These are phyloP conservation scores for Brachycybe producta DNA, from an alignment of 2,888 invertebrate genomes.

Conservation along the genomic window DNA sequence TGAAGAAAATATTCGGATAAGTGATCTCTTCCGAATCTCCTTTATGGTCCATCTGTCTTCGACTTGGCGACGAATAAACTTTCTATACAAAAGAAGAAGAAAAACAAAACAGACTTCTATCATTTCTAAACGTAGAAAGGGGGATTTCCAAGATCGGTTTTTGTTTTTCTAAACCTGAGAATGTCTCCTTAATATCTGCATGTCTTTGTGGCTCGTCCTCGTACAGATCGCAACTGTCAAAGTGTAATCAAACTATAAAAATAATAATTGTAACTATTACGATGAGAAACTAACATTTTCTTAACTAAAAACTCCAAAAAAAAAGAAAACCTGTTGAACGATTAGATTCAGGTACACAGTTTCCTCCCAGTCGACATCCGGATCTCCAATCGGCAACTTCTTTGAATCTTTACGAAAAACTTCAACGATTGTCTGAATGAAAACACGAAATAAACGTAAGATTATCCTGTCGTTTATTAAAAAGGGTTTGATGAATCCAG, in stretches of 20 bases:
- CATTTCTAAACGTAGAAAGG: background rate
- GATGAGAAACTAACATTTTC: background rate
- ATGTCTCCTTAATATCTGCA: slow-evolving; percentile 85
- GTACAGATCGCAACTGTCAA: slow-evolving; percentile 95
- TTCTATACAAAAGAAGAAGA: slow-evolving; percentile 37
- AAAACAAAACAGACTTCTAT: slow-evolving; percentile 2
- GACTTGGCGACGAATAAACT: slow-evolving; percentile 94
- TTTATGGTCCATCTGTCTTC: slow-evolving; percentile 93
- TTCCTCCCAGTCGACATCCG: slow-evolving; percentile 97
- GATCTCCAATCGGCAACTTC: slow-evolving; percentile 89
- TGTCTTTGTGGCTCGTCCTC: slow-evolving; percentile 89
- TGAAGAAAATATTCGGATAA: slow-evolving; percentile 97
- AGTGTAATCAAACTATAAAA: slow-evolving; percentile 72
- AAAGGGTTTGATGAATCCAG: background rate
- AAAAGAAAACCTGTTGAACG: slow-evolving; percentile 62
- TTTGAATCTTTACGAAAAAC: slow-evolving; percentile 95
- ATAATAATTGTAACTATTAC: background rate
- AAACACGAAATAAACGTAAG: background rate
- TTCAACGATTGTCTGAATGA: slow-evolving; percentile 72
- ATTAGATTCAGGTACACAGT: slow-evolving; percentile 94
- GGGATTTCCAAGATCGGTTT: slow-evolving; percentile 5
- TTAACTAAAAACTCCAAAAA: slow-evolving; percentile 1
- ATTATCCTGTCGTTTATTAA: background rate
- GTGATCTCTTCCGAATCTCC: slow-evolving; percentile 97
- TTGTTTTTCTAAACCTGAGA: slow-evolving; percentile 65